Evolutionary conservation across 2,797 vertebrate genomes (phyloP), one percentile per base, ranked within the genome.

Genomic region (Gallirallus australis): DNA sequence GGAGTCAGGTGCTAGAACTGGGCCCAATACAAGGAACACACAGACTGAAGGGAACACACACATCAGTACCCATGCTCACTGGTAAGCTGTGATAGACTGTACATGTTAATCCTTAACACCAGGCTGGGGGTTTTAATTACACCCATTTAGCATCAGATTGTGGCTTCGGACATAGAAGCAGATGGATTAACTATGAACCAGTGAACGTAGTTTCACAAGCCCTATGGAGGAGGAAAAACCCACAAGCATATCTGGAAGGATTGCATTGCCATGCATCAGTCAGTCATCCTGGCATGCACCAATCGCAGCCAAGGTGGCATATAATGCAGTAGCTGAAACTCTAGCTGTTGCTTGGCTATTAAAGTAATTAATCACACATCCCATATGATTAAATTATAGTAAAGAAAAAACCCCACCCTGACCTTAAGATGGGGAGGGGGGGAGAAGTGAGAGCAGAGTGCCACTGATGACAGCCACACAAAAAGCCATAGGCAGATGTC

Each of bases 401-500:
- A 33, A 86, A 82, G 40, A 24, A 69, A 86, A 60, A 86, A 37
- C 5, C 24, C 0, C 21, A 7, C 33, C 23, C 25, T 54, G n/a
- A 68, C 59, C 50, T 40, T 48, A 37, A 33, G 17, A 17, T 21
- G 17, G 8, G 21, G 11, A 27, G 28, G 25, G 48, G 48, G 35
- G 23, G 47, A 69, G 39, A 47, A 69, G 9, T 35, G 39, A 53
- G 25, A 85, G 13, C 39, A 35, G 33, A 28, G 15, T 84, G 31
- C 63, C 28, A 11, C 48, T 80, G 21, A 23, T 47, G 33, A 15
- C 7, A 3, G 54, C 40, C 35, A 48, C 30, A 6, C 0, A 0
- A 82, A 71, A 54, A 60, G 45, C 27, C 25, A 11, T 3, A 19
- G 63, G 42, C 20, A 72, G 35, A 13, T 75, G 52, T 78, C 37